A percentile compares a stretch with the other conserved stretches of the same genome.
Conservation (phyloP, 2,888 invertebrate species). For the Pantelozetes paolii region DNA sequence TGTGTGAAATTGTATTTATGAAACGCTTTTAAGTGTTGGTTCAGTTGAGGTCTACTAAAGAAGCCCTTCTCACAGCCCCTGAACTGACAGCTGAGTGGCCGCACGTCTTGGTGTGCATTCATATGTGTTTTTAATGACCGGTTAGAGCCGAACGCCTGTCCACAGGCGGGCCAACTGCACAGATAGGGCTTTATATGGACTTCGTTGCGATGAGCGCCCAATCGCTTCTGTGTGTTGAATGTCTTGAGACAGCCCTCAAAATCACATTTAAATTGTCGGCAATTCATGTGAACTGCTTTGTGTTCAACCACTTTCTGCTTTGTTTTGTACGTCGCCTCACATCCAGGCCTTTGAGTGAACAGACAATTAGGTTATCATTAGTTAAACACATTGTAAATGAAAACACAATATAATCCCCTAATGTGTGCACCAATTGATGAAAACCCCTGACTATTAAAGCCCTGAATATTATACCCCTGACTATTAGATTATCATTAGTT, state of each 20-base stretch:
- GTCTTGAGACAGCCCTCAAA: not conserved
- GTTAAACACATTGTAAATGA: too few species aligned
- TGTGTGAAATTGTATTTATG: not conserved
- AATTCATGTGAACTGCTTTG: not conserved
- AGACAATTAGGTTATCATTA: too few species aligned
- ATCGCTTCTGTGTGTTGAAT: not conserved
- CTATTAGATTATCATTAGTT: too few species aligned
- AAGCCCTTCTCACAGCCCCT: not conserved
- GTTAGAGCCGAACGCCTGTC: not conserved
- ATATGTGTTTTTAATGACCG: not conserved
- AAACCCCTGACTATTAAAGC: too few species aligned
- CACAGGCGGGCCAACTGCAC: constrained; percentile 11
- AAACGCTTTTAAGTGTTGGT: too few species aligned
- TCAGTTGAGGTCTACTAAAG: not conserved
- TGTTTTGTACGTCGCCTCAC: not conserved
- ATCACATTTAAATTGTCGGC: not conserved
- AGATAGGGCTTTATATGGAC: not conserved
- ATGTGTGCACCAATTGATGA: too few species aligned
- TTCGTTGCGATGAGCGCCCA: not conserved
- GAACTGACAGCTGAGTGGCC: not conserved
- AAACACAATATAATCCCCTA: too few species aligned
- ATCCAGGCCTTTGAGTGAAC: not conserved
- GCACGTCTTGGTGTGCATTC: not conserved
- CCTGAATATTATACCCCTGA: too few species aligned
- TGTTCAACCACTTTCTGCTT: not conserved